A percentile compares a stretch with the other conserved stretches of the same genome.
phyloP scores from a whole-genome alignment of 2,797 vertebrate genomes.

The Xenentodon cancila region DNA sequence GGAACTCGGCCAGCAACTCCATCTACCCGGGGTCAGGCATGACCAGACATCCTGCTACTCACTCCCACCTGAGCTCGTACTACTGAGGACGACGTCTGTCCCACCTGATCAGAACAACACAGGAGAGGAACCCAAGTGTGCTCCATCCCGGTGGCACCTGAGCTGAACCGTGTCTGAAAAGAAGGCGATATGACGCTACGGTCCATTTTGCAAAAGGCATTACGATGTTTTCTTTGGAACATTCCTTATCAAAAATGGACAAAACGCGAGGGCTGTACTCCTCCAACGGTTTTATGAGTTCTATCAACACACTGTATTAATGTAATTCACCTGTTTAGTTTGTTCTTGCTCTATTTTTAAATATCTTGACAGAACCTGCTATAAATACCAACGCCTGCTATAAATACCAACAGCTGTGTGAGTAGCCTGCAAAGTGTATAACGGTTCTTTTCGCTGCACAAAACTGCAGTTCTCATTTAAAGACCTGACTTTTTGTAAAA shows the following conservation, averaged over 20 bases:
- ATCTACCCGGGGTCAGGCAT: conserved; percentile 81
- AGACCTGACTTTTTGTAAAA: conserved; percentile 71
- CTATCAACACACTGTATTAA: conserved; percentile 46
- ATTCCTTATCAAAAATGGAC: conserved; percentile 28
- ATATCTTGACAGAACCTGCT: conserved; percentile 54
- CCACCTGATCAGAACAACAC: conserved; percentile 1
- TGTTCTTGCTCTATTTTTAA: conserved; percentile 46
- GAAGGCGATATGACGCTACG: conserved; percentile 54
- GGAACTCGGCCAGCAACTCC: conserved; percentile 81
- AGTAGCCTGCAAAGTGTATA: conserved; percentile 30
- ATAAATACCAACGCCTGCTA: conserved; percentile 39
- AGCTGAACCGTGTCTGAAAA: conserved; percentile 60
- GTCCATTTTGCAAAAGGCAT: conserved; percentile 45
- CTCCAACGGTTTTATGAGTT: conserved; percentile 29
- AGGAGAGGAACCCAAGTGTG: conserved; percentile 17
- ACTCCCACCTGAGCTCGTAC: conserved; percentile 83
- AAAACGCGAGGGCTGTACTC: conserved; percentile 24
- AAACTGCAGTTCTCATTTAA: conserved; percentile 48
- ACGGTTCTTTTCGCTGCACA: conserved; percentile 18
- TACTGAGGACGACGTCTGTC: conserved; percentile 66
- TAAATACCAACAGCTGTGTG: conserved; percentile 34
- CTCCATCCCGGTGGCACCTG: conserved; percentile 24
- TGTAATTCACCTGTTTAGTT: conserved; percentile 40
- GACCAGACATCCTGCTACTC: conserved; percentile 78
- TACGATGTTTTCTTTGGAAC: conserved; percentile 26